These are phyloP conservation scores for Malurus splendens DNA, from an alignment of 2,797 vertebrate species.

Conservation along the genomic window DNA sequence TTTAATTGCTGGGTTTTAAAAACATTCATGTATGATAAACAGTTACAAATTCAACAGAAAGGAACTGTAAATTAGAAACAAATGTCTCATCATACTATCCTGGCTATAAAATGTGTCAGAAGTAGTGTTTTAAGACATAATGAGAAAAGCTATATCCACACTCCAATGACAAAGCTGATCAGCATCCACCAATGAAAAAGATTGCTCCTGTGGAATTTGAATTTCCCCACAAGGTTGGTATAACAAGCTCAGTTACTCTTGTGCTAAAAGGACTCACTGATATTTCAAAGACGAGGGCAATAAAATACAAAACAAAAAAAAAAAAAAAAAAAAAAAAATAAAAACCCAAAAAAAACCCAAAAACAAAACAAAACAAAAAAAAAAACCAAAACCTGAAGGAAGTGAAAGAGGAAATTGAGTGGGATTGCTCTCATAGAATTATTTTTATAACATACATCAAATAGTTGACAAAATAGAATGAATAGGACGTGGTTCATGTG, in stretches of 20 bases:
- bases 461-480: not conserved
- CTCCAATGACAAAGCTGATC: not conserved
- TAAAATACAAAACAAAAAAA: not conserved
- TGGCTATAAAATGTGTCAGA: not conserved
- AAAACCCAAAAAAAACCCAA: not conserved
- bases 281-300: not conserved
- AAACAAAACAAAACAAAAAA: not conserved
- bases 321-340: not conserved
- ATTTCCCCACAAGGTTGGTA: not conserved
- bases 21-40: not conserved
- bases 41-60: not conserved
- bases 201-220: not conserved
- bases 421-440: not conserved
- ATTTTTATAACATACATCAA: not conserved
- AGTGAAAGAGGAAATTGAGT: not conserved
- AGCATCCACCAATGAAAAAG: not conserved
- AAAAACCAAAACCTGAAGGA: fast-evolving
- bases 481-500: not conserved
- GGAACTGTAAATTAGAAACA: not conserved
- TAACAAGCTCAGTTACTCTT: not conserved
- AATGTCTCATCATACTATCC: not conserved
- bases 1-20: not conserved
- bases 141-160: not conserved
- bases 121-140: not conserved
- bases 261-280: not conserved